Conservation (phyloP, 2,113 vertebrate genomes). For the Cyprinodon variegatus region DNA sequence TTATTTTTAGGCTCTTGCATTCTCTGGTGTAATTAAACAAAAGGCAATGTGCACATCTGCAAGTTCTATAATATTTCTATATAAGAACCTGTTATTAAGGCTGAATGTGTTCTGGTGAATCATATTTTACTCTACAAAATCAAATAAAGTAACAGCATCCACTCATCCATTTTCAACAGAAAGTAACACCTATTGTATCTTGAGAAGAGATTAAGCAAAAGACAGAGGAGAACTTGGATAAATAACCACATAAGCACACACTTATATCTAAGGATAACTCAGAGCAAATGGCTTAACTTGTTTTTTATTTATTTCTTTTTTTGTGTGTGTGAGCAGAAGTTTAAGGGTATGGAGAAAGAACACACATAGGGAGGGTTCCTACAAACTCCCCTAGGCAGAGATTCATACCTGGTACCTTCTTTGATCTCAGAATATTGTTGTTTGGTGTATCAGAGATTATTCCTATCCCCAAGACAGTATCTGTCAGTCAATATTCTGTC, state of each 20-base stretch:
- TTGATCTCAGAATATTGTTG: background rate
- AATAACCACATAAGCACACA: background rate
- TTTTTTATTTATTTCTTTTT: no score
- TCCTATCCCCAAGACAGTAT: background rate
- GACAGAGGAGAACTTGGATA: background rate
- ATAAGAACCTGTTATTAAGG: conserved; percentile 15
- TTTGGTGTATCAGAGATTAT: background rate
- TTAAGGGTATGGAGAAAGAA: background rate
- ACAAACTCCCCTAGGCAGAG: background rate
- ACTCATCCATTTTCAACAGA: background rate
- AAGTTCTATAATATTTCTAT: conserved; percentile 25
- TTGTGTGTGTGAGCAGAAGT: background rate
- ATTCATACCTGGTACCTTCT: background rate
- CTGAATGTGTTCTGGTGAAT: background rate
- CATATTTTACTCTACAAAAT: conserved; percentile 8
- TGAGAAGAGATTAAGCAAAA: background rate
- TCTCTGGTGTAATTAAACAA: conserved; percentile 16
- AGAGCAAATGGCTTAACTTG: no score
- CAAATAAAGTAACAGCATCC: conserved; percentile 1
- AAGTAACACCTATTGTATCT: background rate
- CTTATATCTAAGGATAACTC: no score
- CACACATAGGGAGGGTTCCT: background rate
- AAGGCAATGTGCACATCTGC: conserved; percentile 24
- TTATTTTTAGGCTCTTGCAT: background rate
- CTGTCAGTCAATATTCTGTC: background rate